Percentiles rank a stretch among this genome's conserved stretches.
These are phyloP conservation scores for Caenorhabditis imperialis DNA, from an alignment of 2,888 invertebrate species.

Conservation along the genomic window DNA sequence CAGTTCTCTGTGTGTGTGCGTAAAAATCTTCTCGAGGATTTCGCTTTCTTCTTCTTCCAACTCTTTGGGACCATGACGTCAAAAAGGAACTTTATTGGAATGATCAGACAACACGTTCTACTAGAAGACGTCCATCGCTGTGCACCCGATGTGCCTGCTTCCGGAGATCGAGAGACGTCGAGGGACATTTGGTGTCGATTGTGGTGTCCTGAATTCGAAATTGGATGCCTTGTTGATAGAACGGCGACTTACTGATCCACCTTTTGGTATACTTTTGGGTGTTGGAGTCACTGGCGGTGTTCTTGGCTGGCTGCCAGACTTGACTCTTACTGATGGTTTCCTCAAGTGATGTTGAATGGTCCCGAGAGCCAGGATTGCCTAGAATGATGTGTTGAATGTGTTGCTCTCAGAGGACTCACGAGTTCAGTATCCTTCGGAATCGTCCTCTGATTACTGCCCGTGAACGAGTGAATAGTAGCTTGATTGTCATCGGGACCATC, in stretches of 20 bases:
- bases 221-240: no score
- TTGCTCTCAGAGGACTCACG: conserved; percentile 14
- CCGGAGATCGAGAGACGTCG: conserved; percentile 20
- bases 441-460: conserved; percentile 35
- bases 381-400: neutral
- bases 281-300: neutral
- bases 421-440: conserved; percentile 48
- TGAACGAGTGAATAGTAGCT: conserved; percentile 47
- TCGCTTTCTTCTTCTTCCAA: conserved; percentile 11
- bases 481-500: conserved; percentile 38
- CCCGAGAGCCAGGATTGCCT: conserved; percentile 59
- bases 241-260: no score
- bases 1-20: conserved; percentile 25
- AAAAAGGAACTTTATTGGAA: conserved; percentile 7
- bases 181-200: conserved; percentile 6
- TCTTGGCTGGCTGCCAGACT: conserved; percentile 17
- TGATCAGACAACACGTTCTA: conserved; percentile 6
- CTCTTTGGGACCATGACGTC: conserved; percentile 17
- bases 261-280: no score
- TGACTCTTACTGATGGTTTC: conserved; percentile 42
- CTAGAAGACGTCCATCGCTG: conserved; percentile 22
- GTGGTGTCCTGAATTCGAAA: conserved; percentile 20
- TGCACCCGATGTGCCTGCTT: conserved; percentile 36
- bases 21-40: conserved; percentile 25
- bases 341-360: conserved; percentile 57